Base-by-base conservation (phyloP, 2,797 vertebrate species). In the Heteromormyrus szaboi region DNA sequence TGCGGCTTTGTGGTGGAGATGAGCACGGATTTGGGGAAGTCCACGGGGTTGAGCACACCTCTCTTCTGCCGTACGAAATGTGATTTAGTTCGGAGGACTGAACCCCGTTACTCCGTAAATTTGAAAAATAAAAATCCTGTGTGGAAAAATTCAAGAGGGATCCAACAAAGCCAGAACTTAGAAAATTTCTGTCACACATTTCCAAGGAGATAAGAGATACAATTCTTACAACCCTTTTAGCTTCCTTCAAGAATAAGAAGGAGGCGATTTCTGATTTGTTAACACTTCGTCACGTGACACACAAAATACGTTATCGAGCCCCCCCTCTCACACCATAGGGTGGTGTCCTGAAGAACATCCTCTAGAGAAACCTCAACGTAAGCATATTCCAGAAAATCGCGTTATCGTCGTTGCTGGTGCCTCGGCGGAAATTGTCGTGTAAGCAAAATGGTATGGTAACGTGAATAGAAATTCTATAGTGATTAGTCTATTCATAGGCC, bases 151-250 rank as follows among this genome's bases (percentile, higher is more conserved):
- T 98, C 93, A 98, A 91, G 92, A 98, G 94, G 91, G 98, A 97
- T 95, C 97, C 96, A 95, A 97, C 96, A 95, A 97, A 99, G 95
- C 97, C 96, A 91, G 97, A 96, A 95, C 97, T 97, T 94, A 97
- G 96, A 93, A 97, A 97, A 97, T 96, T 98, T 95, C 97, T 97
- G 93, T 99, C 98, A 93, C 98, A 98, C 98, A 99, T 99, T 95
- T 97, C 97, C 97, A 96, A 97, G 95, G 95, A 97, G 94, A 95
- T 94, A 89, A 89, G 90, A 91, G 93, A 90, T 92, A 92, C 91
- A 93, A 92, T 93, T 96, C 96, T 96, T 94, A 94, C 95, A 93
- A 93, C 95, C 94, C 95, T 96, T 97, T 97, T 97, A 97, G 97
- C 96, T 96, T 97, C 96, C 96, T 59, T 65, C 92, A 95, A 97